Conservation (phyloP, 2,888 invertebrate species). For the Pollenia labialis region DNA sequence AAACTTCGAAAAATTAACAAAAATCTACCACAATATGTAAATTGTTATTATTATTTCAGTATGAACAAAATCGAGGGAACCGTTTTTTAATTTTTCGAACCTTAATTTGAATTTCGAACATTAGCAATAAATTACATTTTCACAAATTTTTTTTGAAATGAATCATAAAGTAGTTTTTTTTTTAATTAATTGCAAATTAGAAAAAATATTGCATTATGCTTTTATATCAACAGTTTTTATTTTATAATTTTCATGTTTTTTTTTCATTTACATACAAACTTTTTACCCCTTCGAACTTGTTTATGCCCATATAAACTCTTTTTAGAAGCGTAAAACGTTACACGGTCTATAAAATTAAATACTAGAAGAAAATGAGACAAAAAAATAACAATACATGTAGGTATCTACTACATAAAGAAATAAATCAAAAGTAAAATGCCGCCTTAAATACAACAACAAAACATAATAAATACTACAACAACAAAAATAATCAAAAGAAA, state of each 20-base stretch:
- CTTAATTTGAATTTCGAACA: too few relatives aligned
- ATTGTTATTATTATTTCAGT: too few relatives aligned
- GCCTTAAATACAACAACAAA: slow-evolving; percentile 61
- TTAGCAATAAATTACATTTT: too few relatives aligned
- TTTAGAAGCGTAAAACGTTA: slow-evolving; percentile 55
- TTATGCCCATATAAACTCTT: slow-evolving; percentile 6
- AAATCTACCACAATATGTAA: too few relatives aligned
- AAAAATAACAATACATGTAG: neutral
- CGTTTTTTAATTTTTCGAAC: too few relatives aligned
- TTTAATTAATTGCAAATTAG: slow-evolving; percentile 57
- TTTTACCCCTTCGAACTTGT: slow-evolving; percentile 19
- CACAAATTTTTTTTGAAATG: too few relatives aligned
- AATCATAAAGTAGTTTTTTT: too few relatives aligned
- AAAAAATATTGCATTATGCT: slow-evolving; percentile 43
- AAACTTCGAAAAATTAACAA: too few relatives aligned
- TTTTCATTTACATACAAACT: slow-evolving; percentile 15
- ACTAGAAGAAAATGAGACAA: slow-evolving; percentile 47
- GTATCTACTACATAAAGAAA: slow-evolving; percentile 41
- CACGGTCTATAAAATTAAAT: slow-evolving; percentile 60
- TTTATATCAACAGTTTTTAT: neutral
- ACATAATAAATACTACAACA: slow-evolving; percentile 37
- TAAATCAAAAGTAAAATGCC: slow-evolving; percentile 70
- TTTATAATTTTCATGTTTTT: neutral
- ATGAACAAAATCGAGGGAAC: too few relatives aligned
- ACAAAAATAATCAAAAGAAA: slow-evolving; percentile 50